Conservation (phyloP, 2,113 vertebrate genomes). For the Tragulus kanchil region DNA sequence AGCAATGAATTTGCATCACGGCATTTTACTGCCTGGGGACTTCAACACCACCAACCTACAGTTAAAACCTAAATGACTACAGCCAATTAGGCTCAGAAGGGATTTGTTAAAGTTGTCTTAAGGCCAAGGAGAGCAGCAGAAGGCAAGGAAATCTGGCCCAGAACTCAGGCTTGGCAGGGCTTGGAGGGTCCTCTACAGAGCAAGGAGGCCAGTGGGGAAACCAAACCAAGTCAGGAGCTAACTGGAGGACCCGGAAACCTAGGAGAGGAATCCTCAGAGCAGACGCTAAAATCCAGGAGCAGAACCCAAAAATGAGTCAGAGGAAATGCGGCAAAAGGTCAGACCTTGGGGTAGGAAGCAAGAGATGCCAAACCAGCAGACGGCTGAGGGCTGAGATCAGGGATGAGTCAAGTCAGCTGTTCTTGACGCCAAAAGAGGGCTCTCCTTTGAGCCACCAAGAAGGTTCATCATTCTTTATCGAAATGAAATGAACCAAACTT, state of each 20-base stretch:
- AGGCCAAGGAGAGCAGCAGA: background rate
- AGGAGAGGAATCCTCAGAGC: conserved; percentile 32
- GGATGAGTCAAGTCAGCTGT: background rate
- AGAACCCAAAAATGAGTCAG: conserved; percentile 78
- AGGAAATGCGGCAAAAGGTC: conserved; percentile 77
- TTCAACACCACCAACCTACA: background rate
- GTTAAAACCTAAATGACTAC: background rate
- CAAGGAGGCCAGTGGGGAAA: background rate
- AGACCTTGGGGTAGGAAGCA: conserved; percentile 62
- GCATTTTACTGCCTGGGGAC: background rate
- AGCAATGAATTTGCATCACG: background rate
- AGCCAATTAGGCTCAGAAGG: background rate
- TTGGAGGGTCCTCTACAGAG: background rate
- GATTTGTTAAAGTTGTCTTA: background rate
- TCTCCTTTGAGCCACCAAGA: background rate
- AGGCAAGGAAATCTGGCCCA: background rate
- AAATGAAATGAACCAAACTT: background rate
- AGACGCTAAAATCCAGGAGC: conserved; percentile 48
- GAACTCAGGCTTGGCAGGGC: background rate
- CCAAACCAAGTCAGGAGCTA: background rate
- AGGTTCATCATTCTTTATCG: background rate
- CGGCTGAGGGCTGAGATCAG: conserved; percentile 45
- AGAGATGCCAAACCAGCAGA: conserved; percentile 75
- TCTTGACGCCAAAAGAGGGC: background rate
- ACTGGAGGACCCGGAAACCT: background rate